A percentile compares a stretch with the other conserved stretches of the same genome.
These are phyloP conservation scores for Acromyrmex heyeri DNA, from an alignment of 1,140 invertebrate genomes.

Conservation along the genomic window DNA sequence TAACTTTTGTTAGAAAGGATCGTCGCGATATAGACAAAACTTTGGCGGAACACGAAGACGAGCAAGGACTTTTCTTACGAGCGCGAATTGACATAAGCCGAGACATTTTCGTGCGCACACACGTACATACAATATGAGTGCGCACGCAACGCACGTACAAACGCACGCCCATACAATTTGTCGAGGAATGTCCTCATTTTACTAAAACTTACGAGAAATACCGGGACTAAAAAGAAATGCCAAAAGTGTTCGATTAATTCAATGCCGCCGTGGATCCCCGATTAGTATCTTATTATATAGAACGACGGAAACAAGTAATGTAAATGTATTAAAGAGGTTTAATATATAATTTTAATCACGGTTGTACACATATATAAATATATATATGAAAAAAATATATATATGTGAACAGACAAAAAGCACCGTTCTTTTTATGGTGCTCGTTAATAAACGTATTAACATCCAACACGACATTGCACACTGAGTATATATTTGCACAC, in stretches of 20 bases:
- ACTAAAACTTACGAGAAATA: constrained; percentile 56
- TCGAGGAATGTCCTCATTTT: constrained; percentile 29
- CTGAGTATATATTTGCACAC: constrained; percentile 44
- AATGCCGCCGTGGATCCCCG: constrained; percentile 72
- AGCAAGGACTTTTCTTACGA: constrained; percentile 25
- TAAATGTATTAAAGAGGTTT: constrained; percentile 67
- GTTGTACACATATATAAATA: constrained; percentile 51
- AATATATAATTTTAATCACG: constrained; percentile 71
- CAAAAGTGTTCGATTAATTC: constrained; percentile 79
- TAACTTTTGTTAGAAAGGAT: constrained; percentile 18
- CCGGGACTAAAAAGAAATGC: constrained; percentile 74
- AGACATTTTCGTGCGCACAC: constrained; percentile 25
- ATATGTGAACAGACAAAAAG: background rate
- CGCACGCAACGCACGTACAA: constrained; percentile 28
- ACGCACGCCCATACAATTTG: constrained; percentile 17
- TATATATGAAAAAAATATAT: constrained; percentile 43
- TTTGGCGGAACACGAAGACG: constrained; percentile 16
- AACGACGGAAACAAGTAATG: constrained; percentile 59
- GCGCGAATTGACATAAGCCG: background rate
- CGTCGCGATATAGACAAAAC: background rate
- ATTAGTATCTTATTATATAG: constrained; percentile 68
- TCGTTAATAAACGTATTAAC: constrained; percentile 58
- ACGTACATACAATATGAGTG: constrained; percentile 16
- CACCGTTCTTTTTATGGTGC: constrained; percentile 25
- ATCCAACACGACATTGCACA: constrained; percentile 52